Evolutionary conservation across 2,113 vertebrate species (phyloP).

Genomic region (Procavia capensis): DNA sequence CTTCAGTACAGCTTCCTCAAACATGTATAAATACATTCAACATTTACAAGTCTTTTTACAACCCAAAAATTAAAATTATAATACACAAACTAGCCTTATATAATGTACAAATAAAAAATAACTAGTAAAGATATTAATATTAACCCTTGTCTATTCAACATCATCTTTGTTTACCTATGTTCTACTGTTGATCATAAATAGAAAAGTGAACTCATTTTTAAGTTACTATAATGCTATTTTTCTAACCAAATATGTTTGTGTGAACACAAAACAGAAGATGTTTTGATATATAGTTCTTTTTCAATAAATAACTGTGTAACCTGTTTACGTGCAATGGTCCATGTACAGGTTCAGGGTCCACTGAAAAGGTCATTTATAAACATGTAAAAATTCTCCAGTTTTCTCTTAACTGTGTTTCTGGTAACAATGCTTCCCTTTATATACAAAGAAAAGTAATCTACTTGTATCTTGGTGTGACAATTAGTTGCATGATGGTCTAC

Average conservation of each 20-base stretch:
- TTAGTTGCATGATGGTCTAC: neutral
- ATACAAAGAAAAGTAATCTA: constrained; percentile 21
- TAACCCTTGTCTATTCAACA: constrained; percentile 33
- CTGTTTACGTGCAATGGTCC: constrained; percentile 43
- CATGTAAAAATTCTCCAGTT: constrained; percentile 12
- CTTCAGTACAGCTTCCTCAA: constrained; percentile 53
- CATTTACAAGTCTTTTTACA: constrained; percentile 68
- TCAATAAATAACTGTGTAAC: constrained; percentile 41
- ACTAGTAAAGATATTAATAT: neutral
- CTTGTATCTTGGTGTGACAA: neutral
- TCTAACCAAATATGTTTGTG: constrained; percentile 49
- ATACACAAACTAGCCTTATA: constrained; percentile 37
- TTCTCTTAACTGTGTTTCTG: constrained; percentile 36
- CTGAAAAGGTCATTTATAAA: constrained; percentile 52
- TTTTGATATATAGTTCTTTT: constrained; percentile 1
- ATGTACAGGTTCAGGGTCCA: constrained; percentile 1
- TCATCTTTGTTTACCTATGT: constrained; percentile 24
- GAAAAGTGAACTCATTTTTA: constrained; percentile 48
- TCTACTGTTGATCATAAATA: constrained; percentile 25
- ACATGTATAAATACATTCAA: constrained; percentile 61
- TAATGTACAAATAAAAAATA: constrained; percentile 64
- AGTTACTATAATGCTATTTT: constrained; percentile 28
- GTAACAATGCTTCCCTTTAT: neutral
- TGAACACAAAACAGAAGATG: constrained; percentile 47
- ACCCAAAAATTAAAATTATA: constrained; percentile 66